Conservation (phyloP, 1,140 invertebrate species). For the Drosophila yakuba region DNA sequence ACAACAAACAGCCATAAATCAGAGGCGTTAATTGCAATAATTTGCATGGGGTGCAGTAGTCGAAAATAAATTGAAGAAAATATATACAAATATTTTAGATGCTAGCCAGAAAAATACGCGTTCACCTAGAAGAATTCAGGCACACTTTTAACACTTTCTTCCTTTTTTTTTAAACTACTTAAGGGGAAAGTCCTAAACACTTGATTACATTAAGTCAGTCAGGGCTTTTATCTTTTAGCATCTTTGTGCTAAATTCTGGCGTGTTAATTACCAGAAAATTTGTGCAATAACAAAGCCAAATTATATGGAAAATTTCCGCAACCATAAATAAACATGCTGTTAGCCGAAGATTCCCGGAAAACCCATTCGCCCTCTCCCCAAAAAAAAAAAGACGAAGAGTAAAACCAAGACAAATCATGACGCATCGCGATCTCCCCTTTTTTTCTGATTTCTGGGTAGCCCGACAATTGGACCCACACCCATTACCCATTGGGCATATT, state of each 20-base stretch:
- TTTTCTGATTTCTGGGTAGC: constrained; percentile 47
- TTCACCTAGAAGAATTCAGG: not conserved
- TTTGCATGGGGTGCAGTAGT: constrained; percentile 25
- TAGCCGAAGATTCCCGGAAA: constrained; percentile 41
- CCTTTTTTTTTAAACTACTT: not conserved
- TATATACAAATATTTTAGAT: constrained; percentile 19
- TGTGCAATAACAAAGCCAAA: constrained; percentile 48
- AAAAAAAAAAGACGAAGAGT: constrained; percentile 2
- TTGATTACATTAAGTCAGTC: constrained; percentile 10
- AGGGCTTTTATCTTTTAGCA: constrained; percentile 39
- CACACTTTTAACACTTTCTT: not conserved
- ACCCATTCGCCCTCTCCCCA: constrained; percentile 26
- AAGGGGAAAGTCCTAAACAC: not conserved
- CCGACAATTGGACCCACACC: constrained; percentile 49
- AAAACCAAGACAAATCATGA: constrained; percentile 40
- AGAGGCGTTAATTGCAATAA: constrained; percentile 52
- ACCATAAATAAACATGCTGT: constrained; percentile 31
- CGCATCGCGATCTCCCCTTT: constrained; percentile 28
- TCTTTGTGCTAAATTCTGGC: constrained; percentile 30
- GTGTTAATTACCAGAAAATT: constrained; percentile 45
- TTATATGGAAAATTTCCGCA: constrained; percentile 49
- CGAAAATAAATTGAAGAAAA: constrained; percentile 13
- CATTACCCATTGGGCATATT: constrained; percentile 65
- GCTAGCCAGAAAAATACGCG: not conserved
- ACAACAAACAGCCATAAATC: constrained; percentile 44